Base-by-base conservation (phyloP, 2,888 invertebrate genomes). In the Cephus nigrinus region DNA sequence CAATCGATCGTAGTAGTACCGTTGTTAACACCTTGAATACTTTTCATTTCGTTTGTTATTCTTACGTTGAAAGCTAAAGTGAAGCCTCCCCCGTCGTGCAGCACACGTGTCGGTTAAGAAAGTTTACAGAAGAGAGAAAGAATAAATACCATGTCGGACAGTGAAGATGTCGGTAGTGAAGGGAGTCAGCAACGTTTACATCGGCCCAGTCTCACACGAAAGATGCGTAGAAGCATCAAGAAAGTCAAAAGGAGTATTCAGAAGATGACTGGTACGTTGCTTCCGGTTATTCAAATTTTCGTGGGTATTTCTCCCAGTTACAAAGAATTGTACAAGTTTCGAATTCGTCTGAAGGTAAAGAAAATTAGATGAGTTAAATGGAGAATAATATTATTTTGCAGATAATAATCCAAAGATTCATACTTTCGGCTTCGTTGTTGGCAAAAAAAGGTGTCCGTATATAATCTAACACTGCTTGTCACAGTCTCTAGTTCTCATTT, bases 201-300 rank as follows among this genome's bases (percentile, higher is more conserved):
- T 55, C 73, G 74, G 74, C 80, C 81, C 73, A 87, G 84, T 75
- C 78, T 89, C 12, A 85, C 88, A 12, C 81, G 85, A 76, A 90
- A 88, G 78, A 89, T 90, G 89, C 85, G 87, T 36, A 84, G 85
- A 12, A 86, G 89, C 78, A 84, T 90, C 68, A 85, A 79, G 40
- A 89, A 86, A 82, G 85, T 90, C 78, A 89, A 88, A 80, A 85
- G 83, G 78, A 89, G 86, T 80, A 87, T 90, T 75, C 87, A 86
- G 76, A 87, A 83, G 79, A 90, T 90, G 79, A 80, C 89, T 34
- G 90, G 90, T 90, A 84, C 75, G 87, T 84, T 69, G 68, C 30
- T 23, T 33, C 69, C 4, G 34, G 73, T 55, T 55, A 55, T 55
- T 55, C 55, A 55, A 15, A 55, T 23, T 23, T 55, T 55, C 23